Conservation (phyloP, 1,140 invertebrate genomes). For the Bombus turneri region DNA sequence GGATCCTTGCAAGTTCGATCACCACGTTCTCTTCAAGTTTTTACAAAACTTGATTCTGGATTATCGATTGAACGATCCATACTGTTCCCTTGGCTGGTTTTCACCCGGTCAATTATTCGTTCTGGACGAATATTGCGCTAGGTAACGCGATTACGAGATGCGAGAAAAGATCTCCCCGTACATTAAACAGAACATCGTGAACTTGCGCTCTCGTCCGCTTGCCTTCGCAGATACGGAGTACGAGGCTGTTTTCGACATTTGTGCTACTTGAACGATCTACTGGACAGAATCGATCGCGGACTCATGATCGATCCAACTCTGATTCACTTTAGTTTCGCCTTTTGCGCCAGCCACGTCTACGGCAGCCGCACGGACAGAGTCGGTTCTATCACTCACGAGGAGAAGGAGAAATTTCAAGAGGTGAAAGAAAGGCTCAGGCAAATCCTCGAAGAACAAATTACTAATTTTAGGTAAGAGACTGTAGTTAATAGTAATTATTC, state of each 20-base stretch:
- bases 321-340: conserved; percentile 99
- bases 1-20: conserved; percentile 98
- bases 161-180: neutral
- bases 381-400: conserved; percentile 98
- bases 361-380: conserved; percentile 98
- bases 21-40: conserved; percentile 94
- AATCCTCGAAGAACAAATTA: conserved; percentile 98
- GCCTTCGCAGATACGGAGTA: conserved; percentile 92
- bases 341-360: conserved; percentile 99
- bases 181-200: neutral
- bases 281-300: conserved; percentile 97
- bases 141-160: conserved; percentile 72
- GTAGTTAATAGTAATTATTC: neutral
- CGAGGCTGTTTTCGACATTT: conserved; percentile 98
- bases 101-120: conserved; percentile 99
- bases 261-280: conserved; percentile 96
- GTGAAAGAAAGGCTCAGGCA: conserved; percentile 97
- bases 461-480: conserved; percentile 94
- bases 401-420: conserved; percentile 98
- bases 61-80: conserved; percentile 97
- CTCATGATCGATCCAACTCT: conserved; percentile 98
- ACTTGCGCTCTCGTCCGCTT: neutral
- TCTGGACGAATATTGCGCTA: conserved; percentile 98
- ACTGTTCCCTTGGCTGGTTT: conserved; percentile 99
- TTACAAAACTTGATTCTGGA: conserved; percentile 97